These are phyloP conservation scores for Variabilichromis moorii DNA, from an alignment of 2,113 vertebrate species.

Conservation along the genomic window DNA sequence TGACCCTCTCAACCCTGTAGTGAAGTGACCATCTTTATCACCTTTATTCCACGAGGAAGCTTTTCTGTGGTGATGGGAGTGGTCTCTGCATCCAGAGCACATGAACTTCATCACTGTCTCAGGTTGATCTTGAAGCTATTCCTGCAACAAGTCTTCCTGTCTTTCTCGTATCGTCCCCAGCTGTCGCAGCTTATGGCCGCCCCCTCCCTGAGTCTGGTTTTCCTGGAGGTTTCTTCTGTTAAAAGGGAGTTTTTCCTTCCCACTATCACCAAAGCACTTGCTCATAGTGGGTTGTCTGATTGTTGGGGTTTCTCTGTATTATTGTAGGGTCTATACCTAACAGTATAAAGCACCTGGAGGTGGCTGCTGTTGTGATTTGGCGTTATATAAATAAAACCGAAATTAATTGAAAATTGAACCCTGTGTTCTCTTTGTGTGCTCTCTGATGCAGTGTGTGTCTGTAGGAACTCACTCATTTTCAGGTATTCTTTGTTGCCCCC, in stretches of 20 bases:
- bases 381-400: background rate
- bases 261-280: background rate
- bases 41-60: background rate
- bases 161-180: background rate
- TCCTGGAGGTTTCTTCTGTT: background rate
- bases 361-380: background rate
- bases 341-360: background rate
- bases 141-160: background rate
- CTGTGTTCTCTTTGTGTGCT: background rate
- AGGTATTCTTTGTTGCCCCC: background rate
- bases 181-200: background rate
- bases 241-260: background rate
- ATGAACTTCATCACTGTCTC: background rate
- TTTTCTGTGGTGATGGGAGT: background rate
- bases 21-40: background rate
- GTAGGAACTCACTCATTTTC: background rate
- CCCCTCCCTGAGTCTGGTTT: background rate
- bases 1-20: background rate
- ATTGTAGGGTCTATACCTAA: background rate
- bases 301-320: background rate
- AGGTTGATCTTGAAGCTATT: background rate
- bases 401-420: background rate
- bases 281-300: background rate
- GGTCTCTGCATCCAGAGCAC: background rate
- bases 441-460: background rate